phyloP scores from a whole-genome alignment of 2,797 vertebrate genomes.

The Holocentrus rufus region DNA sequence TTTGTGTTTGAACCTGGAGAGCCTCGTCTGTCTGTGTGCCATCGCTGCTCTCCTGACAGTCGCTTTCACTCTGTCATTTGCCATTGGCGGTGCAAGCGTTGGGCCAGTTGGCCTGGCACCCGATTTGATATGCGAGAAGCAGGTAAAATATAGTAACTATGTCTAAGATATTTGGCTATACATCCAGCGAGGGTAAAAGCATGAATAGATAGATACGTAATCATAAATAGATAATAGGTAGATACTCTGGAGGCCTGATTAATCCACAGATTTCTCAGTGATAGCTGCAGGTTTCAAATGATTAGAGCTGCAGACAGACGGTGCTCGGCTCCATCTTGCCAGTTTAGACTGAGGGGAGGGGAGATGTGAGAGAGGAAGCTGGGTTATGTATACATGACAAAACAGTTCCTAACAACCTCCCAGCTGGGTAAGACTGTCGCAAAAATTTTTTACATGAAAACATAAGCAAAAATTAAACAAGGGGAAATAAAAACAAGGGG shows the following conservation, averaged over 20 bases:
- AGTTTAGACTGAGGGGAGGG: not conserved
- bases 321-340: constrained; percentile 6
- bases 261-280: constrained; percentile 10
- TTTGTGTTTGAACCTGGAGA: not conserved
- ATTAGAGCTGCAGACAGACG: constrained; percentile 20
- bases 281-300: constrained; percentile 19
- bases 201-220: not conserved
- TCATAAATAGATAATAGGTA: constrained; percentile 8
- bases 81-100: constrained; percentile 32
- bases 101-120: constrained; percentile 13
- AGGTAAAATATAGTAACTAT: constrained; percentile 4
- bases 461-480: constrained; percentile 26
- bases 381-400: constrained; percentile 20
- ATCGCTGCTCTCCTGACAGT: constrained; percentile 8
- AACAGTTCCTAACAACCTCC: constrained; percentile 46
- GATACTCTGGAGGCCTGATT: not conserved
- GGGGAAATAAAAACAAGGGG: constrained; percentile 19
- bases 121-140: constrained; percentile 18
- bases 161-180: not conserved
- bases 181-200: not conserved
- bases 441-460: constrained; percentile 50
- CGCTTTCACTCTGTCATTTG: constrained; percentile 25
- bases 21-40: constrained; percentile 32
- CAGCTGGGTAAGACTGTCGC: constrained; percentile 50
- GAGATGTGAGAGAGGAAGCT: constrained; percentile 3